Evolutionary conservation across 1,140 invertebrate genomes (phyloP).

Genomic region (Drosophila prosaltans): DNA sequence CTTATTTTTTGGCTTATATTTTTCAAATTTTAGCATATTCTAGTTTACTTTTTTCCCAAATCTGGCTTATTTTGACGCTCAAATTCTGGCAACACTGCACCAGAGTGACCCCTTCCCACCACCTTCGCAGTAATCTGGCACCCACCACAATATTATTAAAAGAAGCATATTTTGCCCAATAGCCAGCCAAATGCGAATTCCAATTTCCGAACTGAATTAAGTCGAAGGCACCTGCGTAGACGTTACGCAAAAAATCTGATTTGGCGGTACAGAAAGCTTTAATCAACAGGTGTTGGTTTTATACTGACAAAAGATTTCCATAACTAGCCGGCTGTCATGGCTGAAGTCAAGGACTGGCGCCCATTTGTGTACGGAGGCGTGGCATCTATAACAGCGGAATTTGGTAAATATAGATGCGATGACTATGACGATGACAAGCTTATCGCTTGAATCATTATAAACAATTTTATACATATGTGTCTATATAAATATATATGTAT

Average conservation of each 20-base stretch:
- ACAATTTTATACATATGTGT: slow-evolving; percentile 2
- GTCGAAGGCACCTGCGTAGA: not conserved
- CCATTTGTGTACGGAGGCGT: slow-evolving; percentile 97
- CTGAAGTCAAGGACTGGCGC: slow-evolving; percentile 87
- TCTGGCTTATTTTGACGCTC: too few relatives aligned
- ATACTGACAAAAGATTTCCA: slow-evolving; percentile 82
- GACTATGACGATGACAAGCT: slow-evolving; percentile 9
- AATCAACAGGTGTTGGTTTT: slow-evolving; percentile 64
- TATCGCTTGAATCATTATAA: slow-evolving; percentile 18
- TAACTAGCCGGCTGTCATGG: slow-evolving; percentile 45
- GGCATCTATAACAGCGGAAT: slow-evolving; percentile 96
- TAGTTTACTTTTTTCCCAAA: too few relatives aligned
- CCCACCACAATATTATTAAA: slow-evolving; percentile 3
- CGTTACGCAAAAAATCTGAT: not conserved
- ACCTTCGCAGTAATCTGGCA: not conserved
- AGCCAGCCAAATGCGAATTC: not conserved
- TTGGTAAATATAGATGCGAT: slow-evolving; percentile 86
- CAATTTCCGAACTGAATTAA: not conserved
- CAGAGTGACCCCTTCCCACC: not conserved
- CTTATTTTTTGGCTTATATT: too few relatives aligned
- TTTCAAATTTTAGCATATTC: too few relatives aligned
- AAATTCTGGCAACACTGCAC: not conserved
- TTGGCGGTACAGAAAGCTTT: not conserved
- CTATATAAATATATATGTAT: not conserved
- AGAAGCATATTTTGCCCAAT: not conserved